A percentile compares a stretch with the other conserved stretches of the same genome.
Evolutionary conservation across 2,113 vertebrate species (phyloP).

Genomic region (Ceyx margarethae): DNA sequence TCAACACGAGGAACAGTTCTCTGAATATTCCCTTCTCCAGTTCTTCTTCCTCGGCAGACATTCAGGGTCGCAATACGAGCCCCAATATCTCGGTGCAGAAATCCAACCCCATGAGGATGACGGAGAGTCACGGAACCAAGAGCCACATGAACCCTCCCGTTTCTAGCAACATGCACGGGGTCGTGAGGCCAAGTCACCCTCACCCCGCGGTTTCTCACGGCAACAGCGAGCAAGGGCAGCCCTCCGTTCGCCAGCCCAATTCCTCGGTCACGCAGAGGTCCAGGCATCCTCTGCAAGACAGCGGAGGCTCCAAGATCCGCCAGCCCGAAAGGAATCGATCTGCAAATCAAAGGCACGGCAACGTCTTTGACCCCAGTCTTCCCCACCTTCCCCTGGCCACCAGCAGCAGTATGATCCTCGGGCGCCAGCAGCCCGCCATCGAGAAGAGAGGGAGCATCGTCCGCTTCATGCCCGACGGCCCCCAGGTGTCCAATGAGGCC

Average conservation of each 20-base stretch:
- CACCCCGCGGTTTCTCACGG: constrained; percentile 87
- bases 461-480: constrained; percentile 91
- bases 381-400: constrained; percentile 86
- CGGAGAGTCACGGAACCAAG: constrained; percentile 87
- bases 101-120: constrained; percentile 84
- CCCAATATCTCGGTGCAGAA: constrained; percentile 90
- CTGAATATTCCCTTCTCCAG: constrained; percentile 81
- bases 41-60: constrained; percentile 85
- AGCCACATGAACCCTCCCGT: constrained; percentile 89
- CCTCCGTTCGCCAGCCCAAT: constrained; percentile 80
- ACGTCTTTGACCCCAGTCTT: constrained; percentile 89
- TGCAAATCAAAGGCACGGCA: constrained; percentile 84
- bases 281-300: constrained; percentile 85
- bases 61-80: constrained; percentile 90
- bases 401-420: constrained; percentile 85
- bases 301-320: constrained; percentile 82
- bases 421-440: constrained; percentile 83
- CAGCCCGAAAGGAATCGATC: constrained; percentile 87
- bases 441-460: constrained; percentile 92
- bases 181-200: constrained; percentile 82
- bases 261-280: constrained; percentile 87
- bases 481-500: constrained; percentile 87
- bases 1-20: constrained; percentile 78
- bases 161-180: constrained; percentile 88
- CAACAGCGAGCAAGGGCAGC: constrained; percentile 84